Conservation (phyloP, 2,113 vertebrate species). For the Bubo blakistoni region DNA sequence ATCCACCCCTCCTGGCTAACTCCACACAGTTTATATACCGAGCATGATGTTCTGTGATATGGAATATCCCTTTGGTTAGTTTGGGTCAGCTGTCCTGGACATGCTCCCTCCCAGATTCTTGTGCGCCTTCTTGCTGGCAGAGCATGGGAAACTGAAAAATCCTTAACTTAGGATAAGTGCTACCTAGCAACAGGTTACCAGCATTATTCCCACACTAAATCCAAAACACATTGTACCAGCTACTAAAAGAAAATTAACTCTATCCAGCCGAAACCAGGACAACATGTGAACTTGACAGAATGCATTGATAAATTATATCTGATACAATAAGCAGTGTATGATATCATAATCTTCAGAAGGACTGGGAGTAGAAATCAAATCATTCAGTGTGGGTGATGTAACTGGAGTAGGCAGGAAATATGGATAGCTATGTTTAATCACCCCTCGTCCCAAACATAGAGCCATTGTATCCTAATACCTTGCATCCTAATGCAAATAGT, state of each 20-base stretch:
- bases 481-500: not conserved
- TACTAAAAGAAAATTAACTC: not conserved
- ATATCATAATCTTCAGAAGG: not conserved
- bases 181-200: not conserved
- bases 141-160: too few relatives aligned
- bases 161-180: not conserved
- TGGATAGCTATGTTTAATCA: not conserved
- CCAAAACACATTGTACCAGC: not conserved
- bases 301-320: not conserved
- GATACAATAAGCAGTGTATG: not conserved
- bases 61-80: too few relatives aligned
- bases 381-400: not conserved
- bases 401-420: not conserved
- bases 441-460: not conserved
- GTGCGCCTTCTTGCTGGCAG: too few relatives aligned
- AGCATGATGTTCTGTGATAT: too few relatives aligned
- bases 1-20: too few relatives aligned
- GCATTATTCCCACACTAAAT: not conserved
- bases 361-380: not conserved
- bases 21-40: too few relatives aligned
- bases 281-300: not conserved
- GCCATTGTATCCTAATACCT: not conserved
- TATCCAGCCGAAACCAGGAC: not conserved
- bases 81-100: too few relatives aligned
- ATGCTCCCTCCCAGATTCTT: too few relatives aligned